Evolutionary conservation across 2,797 vertebrate species (phyloP).

Genomic region (Gallinago nigripennis): DNA sequence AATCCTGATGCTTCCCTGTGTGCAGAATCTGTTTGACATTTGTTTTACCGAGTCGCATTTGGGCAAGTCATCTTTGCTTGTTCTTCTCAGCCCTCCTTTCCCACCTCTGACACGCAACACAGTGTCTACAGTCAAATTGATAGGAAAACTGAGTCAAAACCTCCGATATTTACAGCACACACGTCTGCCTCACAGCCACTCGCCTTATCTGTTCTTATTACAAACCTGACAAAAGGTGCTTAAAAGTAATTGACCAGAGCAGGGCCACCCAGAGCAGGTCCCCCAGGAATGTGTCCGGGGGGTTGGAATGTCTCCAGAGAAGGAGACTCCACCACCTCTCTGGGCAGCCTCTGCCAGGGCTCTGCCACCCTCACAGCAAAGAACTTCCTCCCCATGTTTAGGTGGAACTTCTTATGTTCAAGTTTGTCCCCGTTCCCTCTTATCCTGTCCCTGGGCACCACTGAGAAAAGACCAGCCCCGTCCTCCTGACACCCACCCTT

Average conservation of each 20-base stretch:
- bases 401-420: no score
- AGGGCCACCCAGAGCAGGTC: no score
- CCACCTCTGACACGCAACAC: background rate
- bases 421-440: no score
- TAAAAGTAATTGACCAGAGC: constrained; percentile 5
- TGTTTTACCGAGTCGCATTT: background rate
- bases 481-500: no score
- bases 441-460: no score
- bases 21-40: background rate
- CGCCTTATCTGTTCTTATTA: constrained; percentile 15
- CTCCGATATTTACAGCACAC: background rate
- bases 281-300: no score
- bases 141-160: background rate
- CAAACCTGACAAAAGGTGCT: constrained; percentile 10
- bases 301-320: no score
- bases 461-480: no score
- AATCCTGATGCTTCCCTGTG: background rate
- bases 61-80: background rate
- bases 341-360: no score
- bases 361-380: no score
- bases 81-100: background rate
- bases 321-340: no score
- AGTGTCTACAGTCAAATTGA: background rate
- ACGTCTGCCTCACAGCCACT: background rate
- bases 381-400: no score